Base-by-base conservation (phyloP, 2,888 invertebrate species). In the Rhamnusium bicolor region DNA sequence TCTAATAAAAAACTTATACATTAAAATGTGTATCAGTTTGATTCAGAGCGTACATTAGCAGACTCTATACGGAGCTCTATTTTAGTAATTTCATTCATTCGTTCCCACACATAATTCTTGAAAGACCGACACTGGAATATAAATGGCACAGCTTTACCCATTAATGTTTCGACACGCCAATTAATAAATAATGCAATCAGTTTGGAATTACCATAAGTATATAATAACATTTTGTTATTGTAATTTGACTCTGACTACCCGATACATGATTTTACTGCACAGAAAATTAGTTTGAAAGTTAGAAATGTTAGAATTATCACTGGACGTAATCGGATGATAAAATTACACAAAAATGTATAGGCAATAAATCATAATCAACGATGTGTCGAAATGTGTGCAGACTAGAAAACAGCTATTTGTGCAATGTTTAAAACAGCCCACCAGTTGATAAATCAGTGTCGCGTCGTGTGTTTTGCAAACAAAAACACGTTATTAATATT, bases 381-480 rank as follows among this genome's bases (percentile, higher is more conserved):
- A 65, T 65, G 63, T 51, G 65, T 65, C 53, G 53, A 65, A 29
- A 63, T 63, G 62, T 40, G 61, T 46, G 18, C 29, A 61, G 18
- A 61, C 19, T 61, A 46, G 46, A 19, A 61, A 46, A 61, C 40
- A 6, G 14, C n/a, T 10, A 60, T 46, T 61, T 61, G 46, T 19
- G 61, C 19, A 61, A 46, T 19, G 19, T 46, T 21, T 29, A 16
- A 58, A 51, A 40, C 40, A 40, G n/a, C n/a, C 40, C n/a, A 29
- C 18, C 32, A 2, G 18, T 16, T 29, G 21, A 58, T 58, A 32
- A 58, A 58, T 58, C 32, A 58, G 32, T 29, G 58, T 32, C 58
- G 8, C 58, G 10, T 3, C 6, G 58, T 18, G 14, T 58, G 5
- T 32, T 32, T 16, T 58, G 8, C 58, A 18, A 58, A 58, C 58